These are phyloP conservation scores for Sphaerophoria taeniata DNA, from an alignment of 2,888 invertebrate species.

Conservation along the genomic window DNA sequence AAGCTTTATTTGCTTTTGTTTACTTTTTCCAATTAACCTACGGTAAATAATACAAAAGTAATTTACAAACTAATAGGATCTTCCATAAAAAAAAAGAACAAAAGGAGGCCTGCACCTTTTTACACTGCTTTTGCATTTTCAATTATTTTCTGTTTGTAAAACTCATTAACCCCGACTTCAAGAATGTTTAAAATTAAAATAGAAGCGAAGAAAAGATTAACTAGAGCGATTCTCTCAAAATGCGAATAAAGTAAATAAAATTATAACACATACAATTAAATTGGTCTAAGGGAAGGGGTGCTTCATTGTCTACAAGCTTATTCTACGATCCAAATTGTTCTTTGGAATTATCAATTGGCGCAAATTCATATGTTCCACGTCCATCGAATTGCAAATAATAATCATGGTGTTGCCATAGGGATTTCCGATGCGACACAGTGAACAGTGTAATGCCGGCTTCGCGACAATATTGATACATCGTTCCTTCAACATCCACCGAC, in stretches of 20 bases:
- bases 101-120: conserved; percentile 63
- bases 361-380: conserved; percentile 94
- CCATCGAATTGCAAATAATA: conserved; percentile 98
- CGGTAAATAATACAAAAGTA: conserved; percentile 48
- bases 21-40: conserved; percentile 35
- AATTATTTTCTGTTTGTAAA: conserved; percentile 22
- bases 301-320: conserved; percentile 15
- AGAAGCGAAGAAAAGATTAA: neutral
- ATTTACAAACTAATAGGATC: conserved; percentile 67
- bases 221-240: conserved; percentile 13
- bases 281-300: conserved; percentile 51
- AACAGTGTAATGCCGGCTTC: conserved; percentile 94
- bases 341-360: conserved; percentile 92
- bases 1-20: conserved; percentile 1
- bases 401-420: conserved; percentile 98
- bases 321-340: conserved; percentile 95
- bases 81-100: conserved; percentile 56
- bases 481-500: conserved; percentile 98
- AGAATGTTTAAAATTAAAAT: conserved; percentile 11
- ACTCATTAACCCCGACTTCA: conserved; percentile 37
- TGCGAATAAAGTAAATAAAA: conserved; percentile 24
- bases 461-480: conserved; percentile 97
- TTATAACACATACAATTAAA: conserved; percentile 48
- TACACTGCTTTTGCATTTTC: neutral
- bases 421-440: conserved; percentile 98